These are phyloP conservation scores for Drosophila eohydei DNA, from an alignment of 2,888 invertebrate species.

Conservation along the genomic window DNA sequence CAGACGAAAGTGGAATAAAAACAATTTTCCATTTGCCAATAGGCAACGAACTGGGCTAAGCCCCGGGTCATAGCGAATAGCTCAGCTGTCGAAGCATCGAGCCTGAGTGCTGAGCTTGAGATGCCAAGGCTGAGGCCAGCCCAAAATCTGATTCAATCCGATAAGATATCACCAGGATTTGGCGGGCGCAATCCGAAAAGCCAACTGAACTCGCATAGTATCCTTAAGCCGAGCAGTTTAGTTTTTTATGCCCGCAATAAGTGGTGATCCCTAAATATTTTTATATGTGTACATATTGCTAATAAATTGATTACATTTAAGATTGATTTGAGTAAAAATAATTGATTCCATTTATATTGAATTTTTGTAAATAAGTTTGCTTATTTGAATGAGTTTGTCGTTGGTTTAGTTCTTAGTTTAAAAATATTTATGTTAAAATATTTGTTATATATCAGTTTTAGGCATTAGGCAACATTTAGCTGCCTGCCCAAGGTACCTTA, in stretches of 20 bases:
- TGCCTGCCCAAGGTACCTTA: neutral
- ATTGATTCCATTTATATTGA: neutral
- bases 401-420: neutral
- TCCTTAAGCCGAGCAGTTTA: conserved; percentile 33
- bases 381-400: neutral
- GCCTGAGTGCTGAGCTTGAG: conserved; percentile 6
- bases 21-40: conserved; percentile 37
- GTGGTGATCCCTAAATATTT: neutral
- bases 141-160: conserved; percentile 38
- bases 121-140: conserved; percentile 1
- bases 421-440: neutral
- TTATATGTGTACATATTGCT: neutral
- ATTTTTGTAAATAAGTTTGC: neutral
- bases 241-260: conserved; percentile 6
- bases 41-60: conserved; percentile 51
- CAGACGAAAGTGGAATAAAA: conserved; percentile 24
- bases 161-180: conserved; percentile 44
- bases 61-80: conserved; percentile 37
- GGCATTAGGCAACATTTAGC: neutral
- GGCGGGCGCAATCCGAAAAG: conserved; percentile 20
- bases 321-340: neutral
- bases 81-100: conserved; percentile 33
- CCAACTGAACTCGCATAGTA: conserved; percentile 43
- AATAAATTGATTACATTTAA: conserved; percentile 5
- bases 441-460: neutral